Evolutionary conservation across 2,113 vertebrate species (phyloP), one percentile per base, ranked within the genome.

Genomic region (Acrocephalus kingi): DNA sequence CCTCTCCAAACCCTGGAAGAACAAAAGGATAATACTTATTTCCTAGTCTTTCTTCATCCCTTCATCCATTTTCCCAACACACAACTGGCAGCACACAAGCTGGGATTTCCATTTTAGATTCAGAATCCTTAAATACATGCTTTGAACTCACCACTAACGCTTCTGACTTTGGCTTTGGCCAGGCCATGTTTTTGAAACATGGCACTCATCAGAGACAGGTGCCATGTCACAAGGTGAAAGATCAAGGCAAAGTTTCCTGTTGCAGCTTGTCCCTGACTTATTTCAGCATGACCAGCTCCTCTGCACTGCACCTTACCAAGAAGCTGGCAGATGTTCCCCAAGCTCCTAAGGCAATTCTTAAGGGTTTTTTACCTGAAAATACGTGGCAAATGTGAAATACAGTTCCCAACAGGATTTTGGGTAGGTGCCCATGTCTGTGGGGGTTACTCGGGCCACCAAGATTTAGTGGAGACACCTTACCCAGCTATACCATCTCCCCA

Each of bases 261-360:
- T 59, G 15, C 9, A 66, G 35, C 8, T 18, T 51, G 18, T 71
- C 19, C 21, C n/a, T 52, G 18, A 35, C 23, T 49, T 71, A 66
- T 74, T 92, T 71, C 69, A 93, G 51, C 31, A 89, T 45, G 27
- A 55, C 20, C 23, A 51, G 22, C 3, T 75, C 15, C 27, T 71
- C 46, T 0, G 0, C 90, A 37, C 16, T 22, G 3, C 23, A 58
- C 8, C 31, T 72, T 51, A 33, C 27, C 30, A 13, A 77, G 28
- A 64, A 54, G 39, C 13, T 84, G 41, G 33, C 9, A 81, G 59
- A 78, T 18, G 51, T 6, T 15, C 18, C n/a, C 6, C 4, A 31
- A 6, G 24, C 2, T 77, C 31, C 31, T 24, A 46, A 58, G 31
- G 6, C 20, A 62, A 35, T 52, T 58, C 28, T 58, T 43, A 66